phyloP scores from a whole-genome alignment of 2,113 vertebrate species.

The Vidua chalybeata region DNA sequence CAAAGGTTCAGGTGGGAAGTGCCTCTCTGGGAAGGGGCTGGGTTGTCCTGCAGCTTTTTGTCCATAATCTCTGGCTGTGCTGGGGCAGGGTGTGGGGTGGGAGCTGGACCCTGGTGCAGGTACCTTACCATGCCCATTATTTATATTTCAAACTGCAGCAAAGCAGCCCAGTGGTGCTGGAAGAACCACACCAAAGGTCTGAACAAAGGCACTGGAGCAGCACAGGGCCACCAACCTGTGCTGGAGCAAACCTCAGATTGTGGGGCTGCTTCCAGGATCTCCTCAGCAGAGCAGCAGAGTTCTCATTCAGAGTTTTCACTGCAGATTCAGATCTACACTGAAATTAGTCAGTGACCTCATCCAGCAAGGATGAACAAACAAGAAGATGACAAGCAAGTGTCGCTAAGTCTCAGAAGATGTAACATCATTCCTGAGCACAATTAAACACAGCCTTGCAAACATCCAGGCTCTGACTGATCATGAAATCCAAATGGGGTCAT shows the following conservation, averaged over 20 bases:
- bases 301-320: not conserved
- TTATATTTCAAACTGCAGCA: not conserved
- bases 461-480: not conserved
- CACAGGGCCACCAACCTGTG: not conserved
- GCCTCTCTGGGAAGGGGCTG: not conserved
- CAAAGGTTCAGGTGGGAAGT: not conserved
- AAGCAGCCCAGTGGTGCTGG: not conserved
- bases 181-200: not conserved
- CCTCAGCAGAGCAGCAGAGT: not conserved
- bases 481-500: not conserved
- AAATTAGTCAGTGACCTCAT: not conserved
- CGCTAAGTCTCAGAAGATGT: not conserved
- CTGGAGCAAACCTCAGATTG: not conserved
- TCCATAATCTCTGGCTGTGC: not conserved
- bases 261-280: not conserved
- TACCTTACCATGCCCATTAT: not conserved
- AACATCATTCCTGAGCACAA: constrained; percentile 7
- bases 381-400: not conserved
- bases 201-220: not conserved
- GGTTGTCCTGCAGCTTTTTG: not conserved
- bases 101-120: not conserved
- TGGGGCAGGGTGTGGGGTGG: not conserved
- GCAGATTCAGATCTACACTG: not conserved
- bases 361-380: not conserved
- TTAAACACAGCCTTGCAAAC: not conserved